These are phyloP conservation scores for Desmodus rotundus DNA, from an alignment of 2,113 vertebrate species.

Conservation along the genomic window DNA sequence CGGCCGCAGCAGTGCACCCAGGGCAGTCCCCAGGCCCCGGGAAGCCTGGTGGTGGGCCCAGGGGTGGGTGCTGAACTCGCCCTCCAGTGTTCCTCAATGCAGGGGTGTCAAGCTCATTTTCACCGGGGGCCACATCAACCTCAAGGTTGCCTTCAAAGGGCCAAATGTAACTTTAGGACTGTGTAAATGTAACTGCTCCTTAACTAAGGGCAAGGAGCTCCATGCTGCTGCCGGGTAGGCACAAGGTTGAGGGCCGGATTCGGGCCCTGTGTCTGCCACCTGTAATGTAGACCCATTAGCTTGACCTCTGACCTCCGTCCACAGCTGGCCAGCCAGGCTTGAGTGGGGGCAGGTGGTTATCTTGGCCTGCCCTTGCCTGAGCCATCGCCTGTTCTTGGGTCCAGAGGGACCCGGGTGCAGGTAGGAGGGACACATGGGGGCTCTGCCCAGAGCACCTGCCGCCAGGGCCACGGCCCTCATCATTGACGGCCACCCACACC, in stretches of 20 bases:
- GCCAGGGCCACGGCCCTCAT: not conserved
- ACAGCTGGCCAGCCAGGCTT: not conserved
- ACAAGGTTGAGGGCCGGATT: too few species aligned
- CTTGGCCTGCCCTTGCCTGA: rapidly evolving
- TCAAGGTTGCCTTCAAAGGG: too few species aligned
- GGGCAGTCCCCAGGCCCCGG: not conserved
- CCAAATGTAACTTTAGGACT: too few species aligned
- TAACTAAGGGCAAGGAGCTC: too few species aligned
- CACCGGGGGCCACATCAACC: too few species aligned
- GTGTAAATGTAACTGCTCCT: too few species aligned
- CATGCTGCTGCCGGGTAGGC: too few species aligned
- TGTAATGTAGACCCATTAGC: not conserved
- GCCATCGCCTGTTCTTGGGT: rapidly evolving
- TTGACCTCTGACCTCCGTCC: not conserved
- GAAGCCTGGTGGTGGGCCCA: not conserved
- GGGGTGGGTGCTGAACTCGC: too few species aligned
- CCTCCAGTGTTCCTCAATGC: rapidly evolving
- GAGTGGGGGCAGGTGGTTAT: not conserved
- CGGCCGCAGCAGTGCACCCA: rapidly evolving
- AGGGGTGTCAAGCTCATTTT: too few species aligned
- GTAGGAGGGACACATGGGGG: rapidly evolving
- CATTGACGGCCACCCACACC: rapidly evolving
- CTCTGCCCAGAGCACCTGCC: not conserved
- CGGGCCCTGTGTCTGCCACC: too few species aligned
- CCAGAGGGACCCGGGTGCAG: not conserved